phyloP scores from a whole-genome alignment of 2,113 vertebrate genomes.

The Rafetus swinhoei region DNA sequence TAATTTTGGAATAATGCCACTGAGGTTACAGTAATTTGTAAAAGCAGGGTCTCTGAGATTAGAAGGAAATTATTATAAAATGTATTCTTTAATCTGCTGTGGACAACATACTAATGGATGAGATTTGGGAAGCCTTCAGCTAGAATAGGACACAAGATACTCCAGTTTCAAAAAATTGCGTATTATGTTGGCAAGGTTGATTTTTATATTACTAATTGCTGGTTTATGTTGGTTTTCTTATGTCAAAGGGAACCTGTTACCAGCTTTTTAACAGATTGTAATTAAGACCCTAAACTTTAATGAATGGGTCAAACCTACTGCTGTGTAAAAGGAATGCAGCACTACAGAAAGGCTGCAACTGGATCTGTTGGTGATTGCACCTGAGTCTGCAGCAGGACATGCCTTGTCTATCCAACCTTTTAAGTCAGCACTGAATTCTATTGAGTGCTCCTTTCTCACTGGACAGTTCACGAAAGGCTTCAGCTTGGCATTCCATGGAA shows the following conservation, averaged over 20 bases:
- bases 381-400: conserved; percentile 2
- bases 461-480: conserved; percentile 1
- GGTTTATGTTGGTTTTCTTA: conserved; percentile 1
- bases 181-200: background rate
- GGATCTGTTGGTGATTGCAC: background rate
- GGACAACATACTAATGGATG: conserved; percentile 11
- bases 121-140: conserved; percentile 24
- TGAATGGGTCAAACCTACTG: accelerated
- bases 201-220: conserved; percentile 43
- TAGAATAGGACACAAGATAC: background rate
- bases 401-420: background rate
- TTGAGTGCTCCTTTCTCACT: conserved; percentile 4
- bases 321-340: background rate
- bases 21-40: background rate
- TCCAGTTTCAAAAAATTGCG: background rate
- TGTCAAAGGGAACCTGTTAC: background rate
- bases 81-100: conserved; percentile 41
- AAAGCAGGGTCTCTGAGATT: conserved; percentile 51
- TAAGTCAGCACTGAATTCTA: conserved; percentile 1
- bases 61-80: background rate
- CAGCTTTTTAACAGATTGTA: background rate
- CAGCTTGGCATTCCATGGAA: background rate
- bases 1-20: conserved; percentile 15
- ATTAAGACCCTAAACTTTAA: accelerated
- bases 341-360: background rate